Percentiles rank a stretch among this genome's conserved stretches.
These are phyloP conservation scores for Eupithecia pulchellata DNA, from an alignment of 2,888 invertebrate genomes.

Conservation along the genomic window DNA sequence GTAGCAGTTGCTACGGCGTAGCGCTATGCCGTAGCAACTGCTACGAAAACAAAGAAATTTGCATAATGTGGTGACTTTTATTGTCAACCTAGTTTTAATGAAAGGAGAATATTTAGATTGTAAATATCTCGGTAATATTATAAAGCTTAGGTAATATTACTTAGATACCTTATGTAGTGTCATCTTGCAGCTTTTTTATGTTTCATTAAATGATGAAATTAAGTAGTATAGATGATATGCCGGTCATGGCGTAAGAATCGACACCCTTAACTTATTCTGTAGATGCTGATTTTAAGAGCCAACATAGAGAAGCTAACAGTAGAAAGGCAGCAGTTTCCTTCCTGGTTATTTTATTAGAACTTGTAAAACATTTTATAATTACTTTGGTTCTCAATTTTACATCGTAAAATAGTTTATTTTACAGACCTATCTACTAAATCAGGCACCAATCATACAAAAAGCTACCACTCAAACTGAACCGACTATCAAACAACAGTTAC, in stretches of 20 bases:
- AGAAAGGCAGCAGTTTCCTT: no score
- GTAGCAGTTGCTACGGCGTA: conserved; percentile 37
- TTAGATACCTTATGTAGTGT: no score
- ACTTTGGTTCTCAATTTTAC: neutral
- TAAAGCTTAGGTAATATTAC: neutral
- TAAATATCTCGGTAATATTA: neutral
- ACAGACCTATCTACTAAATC: neutral
- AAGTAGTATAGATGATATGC: no score
- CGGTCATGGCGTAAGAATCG: no score
- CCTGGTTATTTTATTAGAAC: no score
- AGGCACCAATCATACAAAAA: neutral
- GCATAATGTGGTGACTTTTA: neutral
- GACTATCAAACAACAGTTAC: conserved; percentile 1
- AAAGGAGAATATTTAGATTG: neutral
- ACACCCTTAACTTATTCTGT: no score
- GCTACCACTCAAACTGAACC: neutral
- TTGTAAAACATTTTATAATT: no score
- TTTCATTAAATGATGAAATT: no score
- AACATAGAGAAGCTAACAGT: no score
- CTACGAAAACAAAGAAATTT: conserved; percentile 10
- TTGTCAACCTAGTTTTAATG: neutral
- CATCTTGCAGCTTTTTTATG: no score
- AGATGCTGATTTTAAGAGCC: no score
- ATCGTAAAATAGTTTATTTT: neutral
- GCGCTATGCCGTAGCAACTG: conserved; percentile 24